Conservation (phyloP, 23 tunicate genomes). For the Oikopleura albicans region DNA sequence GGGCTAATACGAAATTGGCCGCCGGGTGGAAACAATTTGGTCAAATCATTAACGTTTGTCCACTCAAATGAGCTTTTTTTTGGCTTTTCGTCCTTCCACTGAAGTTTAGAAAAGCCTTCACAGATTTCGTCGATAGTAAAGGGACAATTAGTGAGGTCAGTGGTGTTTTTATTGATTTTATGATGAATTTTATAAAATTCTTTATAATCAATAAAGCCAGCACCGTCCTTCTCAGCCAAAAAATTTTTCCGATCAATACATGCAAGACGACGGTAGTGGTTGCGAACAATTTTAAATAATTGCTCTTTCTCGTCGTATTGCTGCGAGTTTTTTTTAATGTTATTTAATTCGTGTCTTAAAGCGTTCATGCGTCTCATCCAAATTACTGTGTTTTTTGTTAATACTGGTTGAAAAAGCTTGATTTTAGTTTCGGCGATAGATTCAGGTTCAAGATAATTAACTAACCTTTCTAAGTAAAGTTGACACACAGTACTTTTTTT, state of each 20-base stretch:
- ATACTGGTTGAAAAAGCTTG: not conserved
- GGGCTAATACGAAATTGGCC: not conserved
- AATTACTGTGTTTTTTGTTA: not conserved
- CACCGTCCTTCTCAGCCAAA: not conserved
- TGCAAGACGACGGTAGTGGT: not conserved
- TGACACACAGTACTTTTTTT: not conserved
- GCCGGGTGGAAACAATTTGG: not conserved
- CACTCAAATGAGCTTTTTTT: not conserved
- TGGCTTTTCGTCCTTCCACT: not conserved
- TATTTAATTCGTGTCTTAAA: not conserved
- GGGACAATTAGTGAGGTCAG: not conserved
- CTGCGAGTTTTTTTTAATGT: no score
- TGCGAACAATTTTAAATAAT: not conserved
- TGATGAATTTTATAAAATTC: not conserved
- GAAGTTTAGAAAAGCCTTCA: not conserved
- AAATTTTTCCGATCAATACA: not conserved
- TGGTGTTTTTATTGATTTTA: not conserved
- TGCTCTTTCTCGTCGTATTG: not conserved
- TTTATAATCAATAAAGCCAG: not conserved
- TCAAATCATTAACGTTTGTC: not conserved
- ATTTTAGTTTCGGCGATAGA: not conserved
- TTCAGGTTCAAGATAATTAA: not conserved
- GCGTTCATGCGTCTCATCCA: not conserved
- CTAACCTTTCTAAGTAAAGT: not conserved
- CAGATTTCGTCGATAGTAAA: not conserved